These are phyloP conservation scores for Tamias sibiricus DNA, from an alignment of 2,113 vertebrate species.

Conservation along the genomic window DNA sequence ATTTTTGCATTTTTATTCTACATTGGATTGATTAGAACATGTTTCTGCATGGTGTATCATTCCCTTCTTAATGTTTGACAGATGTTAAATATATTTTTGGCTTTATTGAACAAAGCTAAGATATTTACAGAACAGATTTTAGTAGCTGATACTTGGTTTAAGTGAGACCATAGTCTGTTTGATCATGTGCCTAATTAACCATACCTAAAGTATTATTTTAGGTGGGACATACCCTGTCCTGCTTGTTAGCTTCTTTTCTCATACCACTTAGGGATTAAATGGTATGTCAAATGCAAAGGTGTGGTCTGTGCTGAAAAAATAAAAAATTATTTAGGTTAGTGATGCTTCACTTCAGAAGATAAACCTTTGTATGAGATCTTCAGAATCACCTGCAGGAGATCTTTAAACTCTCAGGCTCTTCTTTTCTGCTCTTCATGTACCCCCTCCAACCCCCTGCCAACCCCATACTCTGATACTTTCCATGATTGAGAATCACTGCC, in stretches of 20 bases:
- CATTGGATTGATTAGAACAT: not conserved
- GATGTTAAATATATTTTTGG: constrained; percentile 59
- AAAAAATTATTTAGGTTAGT: constrained; percentile 1
- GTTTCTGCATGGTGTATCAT: constrained; percentile 38
- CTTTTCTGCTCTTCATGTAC: not conserved
- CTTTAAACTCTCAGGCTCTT: not conserved
- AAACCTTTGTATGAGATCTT: not conserved
- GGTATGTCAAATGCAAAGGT: constrained; percentile 16
- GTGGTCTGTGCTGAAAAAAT: not conserved
- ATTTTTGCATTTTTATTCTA: not conserved
- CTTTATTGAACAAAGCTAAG: constrained; percentile 48
- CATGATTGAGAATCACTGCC: not conserved
- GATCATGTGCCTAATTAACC: not conserved
- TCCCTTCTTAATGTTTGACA: constrained; percentile 62
- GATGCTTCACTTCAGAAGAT: not conserved
- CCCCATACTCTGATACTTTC: not conserved
- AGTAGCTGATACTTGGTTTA: constrained; percentile 17
- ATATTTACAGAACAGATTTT: constrained; percentile 60
- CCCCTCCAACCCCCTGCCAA: no score
- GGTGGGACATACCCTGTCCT: not conserved
- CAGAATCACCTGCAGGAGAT: not conserved
- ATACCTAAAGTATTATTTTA: constrained; percentile 6
- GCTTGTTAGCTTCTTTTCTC: not conserved
- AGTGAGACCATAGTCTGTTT: constrained; percentile 12
- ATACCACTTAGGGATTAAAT: not conserved